phyloP scores from a whole-genome alignment of 1,140 invertebrate genomes.

The Neodiprion lecontei region DNA sequence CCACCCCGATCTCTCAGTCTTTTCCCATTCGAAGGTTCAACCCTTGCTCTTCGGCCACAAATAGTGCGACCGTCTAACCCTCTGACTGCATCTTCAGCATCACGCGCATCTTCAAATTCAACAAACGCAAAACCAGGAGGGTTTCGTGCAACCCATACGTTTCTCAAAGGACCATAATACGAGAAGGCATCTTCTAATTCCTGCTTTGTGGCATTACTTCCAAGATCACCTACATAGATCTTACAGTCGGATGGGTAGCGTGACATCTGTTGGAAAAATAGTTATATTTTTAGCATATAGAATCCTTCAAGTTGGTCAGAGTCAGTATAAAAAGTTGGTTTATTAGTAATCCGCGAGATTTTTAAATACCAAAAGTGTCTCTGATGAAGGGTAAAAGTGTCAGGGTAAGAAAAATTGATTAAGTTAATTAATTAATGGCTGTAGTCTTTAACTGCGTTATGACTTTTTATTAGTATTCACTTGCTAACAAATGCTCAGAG shows the following conservation, averaged over 20 bases:
- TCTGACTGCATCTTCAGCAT: constrained; percentile 92
- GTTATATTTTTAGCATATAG: no score
- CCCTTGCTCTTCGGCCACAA: constrained; percentile 87
- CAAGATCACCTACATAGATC: constrained; percentile 95
- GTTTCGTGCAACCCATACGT: constrained; percentile 95
- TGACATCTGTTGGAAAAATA: constrained; percentile 65
- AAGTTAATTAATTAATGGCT: no score
- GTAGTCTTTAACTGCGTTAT: no score
- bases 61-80: constrained; percentile 79
- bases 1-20: constrained; percentile 51
- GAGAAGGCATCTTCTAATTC: constrained; percentile 93
- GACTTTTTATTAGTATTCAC: no score
- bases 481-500: no score
- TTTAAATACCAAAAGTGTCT: no score
- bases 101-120: constrained; percentile 89
- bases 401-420: no score
- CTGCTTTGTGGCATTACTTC: constrained; percentile 85
- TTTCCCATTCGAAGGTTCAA: constrained; percentile 91
- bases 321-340: no score
- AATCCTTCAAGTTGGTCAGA: no score
- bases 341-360: no score
- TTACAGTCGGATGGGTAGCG: constrained; percentile 89
- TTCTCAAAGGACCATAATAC: constrained; percentile 91
- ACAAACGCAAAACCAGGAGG: constrained; percentile 95
- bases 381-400: no score